Evolutionary conservation across 2,113 vertebrate genomes (phyloP).

Genomic region (Oreochromis aureus): DNA sequence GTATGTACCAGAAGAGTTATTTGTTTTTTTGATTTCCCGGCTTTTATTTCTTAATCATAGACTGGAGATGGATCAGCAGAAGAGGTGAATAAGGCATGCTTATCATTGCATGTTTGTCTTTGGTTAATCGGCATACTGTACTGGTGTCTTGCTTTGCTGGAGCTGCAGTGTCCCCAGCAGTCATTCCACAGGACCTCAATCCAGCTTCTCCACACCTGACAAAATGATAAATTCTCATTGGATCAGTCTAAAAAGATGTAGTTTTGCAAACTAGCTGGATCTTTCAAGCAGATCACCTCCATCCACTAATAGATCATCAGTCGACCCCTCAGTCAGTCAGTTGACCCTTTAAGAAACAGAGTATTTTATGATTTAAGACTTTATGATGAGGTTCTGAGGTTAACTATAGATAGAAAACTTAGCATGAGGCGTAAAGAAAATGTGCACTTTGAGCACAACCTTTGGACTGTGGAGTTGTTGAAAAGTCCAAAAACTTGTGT

Average conservation of each 20-base stretch:
- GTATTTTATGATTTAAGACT: not conserved
- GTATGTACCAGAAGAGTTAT: conserved; percentile 27
- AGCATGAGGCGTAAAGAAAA: not conserved
- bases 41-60: conserved; percentile 19
- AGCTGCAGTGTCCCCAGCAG: not conserved
- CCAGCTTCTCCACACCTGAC: not conserved
- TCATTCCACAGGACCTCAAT: not conserved
- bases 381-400: not conserved
- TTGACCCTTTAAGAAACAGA: not conserved
- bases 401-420: not conserved
- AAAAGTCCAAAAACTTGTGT: not conserved
- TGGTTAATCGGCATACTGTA: not conserved
- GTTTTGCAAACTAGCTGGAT: not conserved
- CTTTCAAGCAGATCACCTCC: not conserved
- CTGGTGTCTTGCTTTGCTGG: not conserved
- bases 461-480: not conserved
- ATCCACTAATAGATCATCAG: not conserved
- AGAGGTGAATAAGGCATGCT: not conserved
- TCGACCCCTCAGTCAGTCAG: not conserved
- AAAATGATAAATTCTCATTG: not conserved
- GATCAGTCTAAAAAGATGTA: not conserved
- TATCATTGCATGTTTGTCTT: not conserved
- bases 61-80: not conserved
- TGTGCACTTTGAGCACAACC: not conserved
- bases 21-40: conserved; percentile 51